These are phyloP conservation scores for Vespertilio murinus DNA, from an alignment of 2,797 vertebrate genomes.

Conservation along the genomic window DNA sequence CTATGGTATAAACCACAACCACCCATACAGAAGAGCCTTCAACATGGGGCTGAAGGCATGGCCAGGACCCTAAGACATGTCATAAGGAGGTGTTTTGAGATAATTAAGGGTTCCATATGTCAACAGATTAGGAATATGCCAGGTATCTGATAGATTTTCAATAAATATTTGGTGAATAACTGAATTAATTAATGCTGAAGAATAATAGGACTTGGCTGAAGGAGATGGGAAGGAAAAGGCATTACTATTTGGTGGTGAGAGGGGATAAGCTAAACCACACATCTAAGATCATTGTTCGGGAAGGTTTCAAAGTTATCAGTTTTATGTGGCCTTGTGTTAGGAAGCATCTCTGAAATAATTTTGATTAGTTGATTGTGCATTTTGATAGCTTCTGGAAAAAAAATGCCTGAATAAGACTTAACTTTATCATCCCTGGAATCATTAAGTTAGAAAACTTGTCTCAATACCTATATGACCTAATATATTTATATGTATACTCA, in stretches of 20 bases:
- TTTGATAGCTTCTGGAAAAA: neutral
- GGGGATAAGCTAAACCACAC: neutral
- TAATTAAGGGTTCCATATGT: neutral
- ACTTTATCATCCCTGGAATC: neutral
- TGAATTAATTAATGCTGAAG: neutral
- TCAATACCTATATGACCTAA: neutral
- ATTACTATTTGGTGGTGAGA: neutral
- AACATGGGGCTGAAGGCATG: neutral
- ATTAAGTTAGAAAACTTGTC: neutral
- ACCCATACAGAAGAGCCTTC: neutral
- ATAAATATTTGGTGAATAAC: neutral
- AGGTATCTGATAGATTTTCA: neutral
- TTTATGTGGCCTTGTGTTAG: neutral
- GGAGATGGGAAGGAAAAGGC: neutral
- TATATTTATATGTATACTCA: no score
- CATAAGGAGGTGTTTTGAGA: neutral
- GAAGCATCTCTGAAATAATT: neutral
- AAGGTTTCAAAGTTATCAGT: neutral
- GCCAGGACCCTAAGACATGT: neutral
- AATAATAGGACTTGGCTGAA: neutral
- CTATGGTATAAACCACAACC: neutral
- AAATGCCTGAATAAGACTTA: neutral
- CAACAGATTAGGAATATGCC: neutral
- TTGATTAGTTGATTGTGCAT: neutral
- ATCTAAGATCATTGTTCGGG: neutral